Evolutionary conservation across 2,797 vertebrate genomes (phyloP).

Genomic region (Muscicapa striata): DNA sequence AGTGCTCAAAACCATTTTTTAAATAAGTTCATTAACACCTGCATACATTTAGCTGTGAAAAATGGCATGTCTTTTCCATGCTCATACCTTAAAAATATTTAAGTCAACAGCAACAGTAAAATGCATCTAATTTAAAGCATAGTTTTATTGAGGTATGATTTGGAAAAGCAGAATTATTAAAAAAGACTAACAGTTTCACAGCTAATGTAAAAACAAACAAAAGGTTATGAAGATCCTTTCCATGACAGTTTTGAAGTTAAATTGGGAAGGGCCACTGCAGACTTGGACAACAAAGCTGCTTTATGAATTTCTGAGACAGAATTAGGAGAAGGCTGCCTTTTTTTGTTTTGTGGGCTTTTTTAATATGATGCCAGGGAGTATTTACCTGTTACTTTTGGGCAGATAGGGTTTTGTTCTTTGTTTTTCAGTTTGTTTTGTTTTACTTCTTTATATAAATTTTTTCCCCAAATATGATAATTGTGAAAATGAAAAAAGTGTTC

Average conservation of each 20-base stretch:
- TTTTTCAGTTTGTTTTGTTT: not conserved
- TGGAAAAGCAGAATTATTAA: conserved; percentile 36
- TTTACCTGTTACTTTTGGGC: not conserved
- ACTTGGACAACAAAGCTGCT: not conserved
- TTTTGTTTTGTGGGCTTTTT: not conserved
- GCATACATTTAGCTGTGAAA: conserved; percentile 51
- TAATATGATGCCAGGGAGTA: rapidly evolving
- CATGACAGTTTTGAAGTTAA: not conserved
- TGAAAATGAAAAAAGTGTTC: not conserved
- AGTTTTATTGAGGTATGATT: conserved; percentile 29
- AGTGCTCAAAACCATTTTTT: conserved; percentile 48
- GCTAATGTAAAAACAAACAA: not conserved
- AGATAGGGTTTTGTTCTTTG: not conserved
- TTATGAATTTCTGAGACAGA: not conserved
- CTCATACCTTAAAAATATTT: conserved; percentile 46
- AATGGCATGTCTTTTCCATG: conserved; percentile 42
- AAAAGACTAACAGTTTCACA: not conserved
- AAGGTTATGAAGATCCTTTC: not conserved
- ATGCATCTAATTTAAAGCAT: conserved; percentile 5
- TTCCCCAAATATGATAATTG: not conserved
- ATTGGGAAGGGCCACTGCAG: not conserved
- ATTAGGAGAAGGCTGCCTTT: not conserved
- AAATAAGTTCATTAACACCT: conserved; percentile 69
- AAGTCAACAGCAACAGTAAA: conserved; percentile 14
- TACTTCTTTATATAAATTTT: not conserved